Percentiles rank a stretch among this genome's conserved stretches.
Conservation (phyloP, 2,888 invertebrate species). For the Cephus pygmeus region DNA sequence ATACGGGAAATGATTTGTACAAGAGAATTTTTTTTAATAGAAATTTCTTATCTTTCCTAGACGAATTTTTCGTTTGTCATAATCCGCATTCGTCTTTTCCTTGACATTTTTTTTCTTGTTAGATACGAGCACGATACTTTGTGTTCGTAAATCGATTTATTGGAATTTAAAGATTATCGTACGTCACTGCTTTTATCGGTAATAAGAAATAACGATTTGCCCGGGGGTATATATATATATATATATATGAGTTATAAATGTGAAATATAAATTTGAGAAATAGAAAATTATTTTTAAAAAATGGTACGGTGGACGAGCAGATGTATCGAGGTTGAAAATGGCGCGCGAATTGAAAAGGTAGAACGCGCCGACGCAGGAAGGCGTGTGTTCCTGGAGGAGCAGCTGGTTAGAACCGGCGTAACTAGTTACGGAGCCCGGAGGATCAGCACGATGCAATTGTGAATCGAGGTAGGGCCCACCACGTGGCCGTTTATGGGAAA, state of each 20-base stretch:
- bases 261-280: background rate
- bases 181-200: background rate
- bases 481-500: conserved; percentile 54
- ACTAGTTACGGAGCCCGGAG: conserved; percentile 14
- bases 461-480: conserved; percentile 16
- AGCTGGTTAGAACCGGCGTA: conserved; percentile 9
- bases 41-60: background rate
- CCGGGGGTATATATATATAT: background rate
- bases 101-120: background rate
- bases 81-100: background rate
- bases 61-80: background rate
- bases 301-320: background rate
- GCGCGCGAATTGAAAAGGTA: background rate
- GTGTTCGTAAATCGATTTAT: background rate
- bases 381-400: background rate
- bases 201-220: background rate
- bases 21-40: background rate
- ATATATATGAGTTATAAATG: background rate
- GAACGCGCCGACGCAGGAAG: background rate
- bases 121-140: background rate
- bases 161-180: background rate
- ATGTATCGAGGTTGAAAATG: background rate
- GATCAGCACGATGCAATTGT: conserved; percentile 6
- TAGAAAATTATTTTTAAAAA: background rate
- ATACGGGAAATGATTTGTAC: background rate